Evolutionary conservation across 1,140 invertebrate species (phyloP).

Genomic region (Penaeus chinensis): DNA sequence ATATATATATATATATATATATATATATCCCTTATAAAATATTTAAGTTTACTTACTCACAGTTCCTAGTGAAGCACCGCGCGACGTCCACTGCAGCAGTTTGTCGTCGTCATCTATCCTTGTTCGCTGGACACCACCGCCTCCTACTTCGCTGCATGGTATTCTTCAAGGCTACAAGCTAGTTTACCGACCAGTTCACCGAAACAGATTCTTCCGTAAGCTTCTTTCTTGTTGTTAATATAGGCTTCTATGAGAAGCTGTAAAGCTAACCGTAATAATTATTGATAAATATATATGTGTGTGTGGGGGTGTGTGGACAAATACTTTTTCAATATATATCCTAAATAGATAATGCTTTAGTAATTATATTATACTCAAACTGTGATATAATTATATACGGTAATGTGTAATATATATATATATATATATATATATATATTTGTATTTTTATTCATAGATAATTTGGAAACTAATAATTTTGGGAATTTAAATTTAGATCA

Average conservation of each 20-base stretch:
- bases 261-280: no score
- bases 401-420: no score
- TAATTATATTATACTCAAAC: no score
- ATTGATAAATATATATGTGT: no score
- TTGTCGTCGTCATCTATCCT: slow-evolving; percentile 68
- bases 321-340: no score
- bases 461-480: background rate
- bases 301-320: no score
- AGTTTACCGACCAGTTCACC: slow-evolving; percentile 68
- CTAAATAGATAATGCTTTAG: no score
- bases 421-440: no score
- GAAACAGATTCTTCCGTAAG: slow-evolving; percentile 54
- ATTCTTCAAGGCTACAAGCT: slow-evolving; percentile 74
- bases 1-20: slow-evolving; percentile 27
- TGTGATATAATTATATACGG: no score
- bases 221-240: slow-evolving; percentile 52
- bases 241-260: slow-evolving; percentile 47
- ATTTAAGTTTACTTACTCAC: background rate
- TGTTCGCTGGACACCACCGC: slow-evolving; percentile 68
- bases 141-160: slow-evolving; percentile 73
- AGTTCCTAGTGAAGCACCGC: slow-evolving; percentile 71
- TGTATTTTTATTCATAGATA: no score
- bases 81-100: slow-evolving; percentile 67
- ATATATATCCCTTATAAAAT: background rate
- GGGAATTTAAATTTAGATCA: no score